Base-by-base conservation (phyloP, 2,113 vertebrate species). In the Cyprinus carpio region DNA sequence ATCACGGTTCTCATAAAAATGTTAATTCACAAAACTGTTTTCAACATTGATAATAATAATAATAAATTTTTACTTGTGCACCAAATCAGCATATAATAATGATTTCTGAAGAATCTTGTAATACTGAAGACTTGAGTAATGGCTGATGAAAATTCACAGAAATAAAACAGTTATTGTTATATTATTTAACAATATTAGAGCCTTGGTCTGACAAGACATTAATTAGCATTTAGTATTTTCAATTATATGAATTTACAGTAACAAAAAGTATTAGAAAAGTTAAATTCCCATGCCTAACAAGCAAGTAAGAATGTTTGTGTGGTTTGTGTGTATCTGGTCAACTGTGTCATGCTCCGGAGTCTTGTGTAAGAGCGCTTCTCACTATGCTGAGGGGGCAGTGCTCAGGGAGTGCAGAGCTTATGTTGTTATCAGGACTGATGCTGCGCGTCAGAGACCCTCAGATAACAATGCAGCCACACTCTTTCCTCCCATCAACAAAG, bases 391-490 rank as follows among this genome's bases (percentile, higher is more conserved):
- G 83, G 85, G 82, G 81, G 54, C 54, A 27, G 23, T 81, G 54
- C 12, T 60, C 79, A 78, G 87, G 82, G 74, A 87, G 69, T 74
- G 82, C 27, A 88, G 23, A 56, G 85, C 84, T 83, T 34, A 93
- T 94, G 91, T n/a, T n/a, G n/a, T 90, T 92, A 92, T 92, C 92
- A 90, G 90, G n/a, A 92, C 91, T 90, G 90, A 87, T 0, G 1
- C 86, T 90, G 85, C 89, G n/a, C n/a, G 82, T 84, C 86, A n/a
- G 89, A 90, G 85, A 87, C 88, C 93, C 93, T 92, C 91, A 93
- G 94, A 95, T 94, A 92, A 89, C 90, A 95, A 92, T 93, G 94
- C 94, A 90, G 92, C 91, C 83, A 91, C 90, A 89, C 89, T 89
- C 90, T 92, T 83, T 90, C 91, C 88, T 78, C 88, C 89, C 91